phyloP scores from a whole-genome alignment of 1,140 invertebrate species.

The Oscheius sp. region DNA sequence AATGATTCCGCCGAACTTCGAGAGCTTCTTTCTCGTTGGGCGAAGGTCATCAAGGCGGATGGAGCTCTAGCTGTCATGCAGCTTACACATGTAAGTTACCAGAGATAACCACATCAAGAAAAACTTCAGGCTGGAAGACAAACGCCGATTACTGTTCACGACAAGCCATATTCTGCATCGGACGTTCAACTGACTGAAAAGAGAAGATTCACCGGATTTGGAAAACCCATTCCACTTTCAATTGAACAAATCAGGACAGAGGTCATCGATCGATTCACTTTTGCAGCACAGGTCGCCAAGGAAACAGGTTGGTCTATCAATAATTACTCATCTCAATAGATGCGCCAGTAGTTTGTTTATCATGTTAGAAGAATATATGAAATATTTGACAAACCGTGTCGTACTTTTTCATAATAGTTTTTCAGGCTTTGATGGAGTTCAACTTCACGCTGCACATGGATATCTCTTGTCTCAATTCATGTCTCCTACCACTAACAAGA shows the following conservation, averaged over 20 bases:
- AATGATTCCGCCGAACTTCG: constrained; percentile 30
- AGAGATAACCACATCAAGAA: neutral
- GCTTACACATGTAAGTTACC: constrained; percentile 36
- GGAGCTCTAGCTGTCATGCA: constrained; percentile 41
- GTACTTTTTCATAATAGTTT: neutral
- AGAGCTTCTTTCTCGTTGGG: constrained; percentile 18
- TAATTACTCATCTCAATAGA: neutral
- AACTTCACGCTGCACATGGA: constrained; percentile 54
- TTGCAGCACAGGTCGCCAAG: constrained; percentile 41
- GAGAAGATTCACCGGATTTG: constrained; percentile 13
- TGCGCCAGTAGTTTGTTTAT: neutral
- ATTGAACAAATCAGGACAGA: constrained; percentile 44
- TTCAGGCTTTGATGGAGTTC: constrained; percentile 48
- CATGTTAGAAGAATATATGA: neutral
- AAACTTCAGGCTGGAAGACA: constrained; percentile 41
- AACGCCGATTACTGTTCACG: constrained; percentile 39
- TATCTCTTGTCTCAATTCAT: constrained; percentile 51
- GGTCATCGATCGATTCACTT: constrained; percentile 43
- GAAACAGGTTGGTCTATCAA: constrained; percentile 31
- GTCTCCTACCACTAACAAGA: constrained; percentile 43
- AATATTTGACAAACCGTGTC: neutral
- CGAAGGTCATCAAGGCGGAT: constrained; percentile 33
- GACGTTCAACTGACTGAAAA: constrained; percentile 28
- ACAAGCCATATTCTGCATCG: constrained; percentile 37
- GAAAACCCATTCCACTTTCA: constrained; percentile 41